A percentile compares a stretch with the other conserved stretches of the same genome.
Conservation (phyloP, 2,888 invertebrate genomes). For the Minunthozetes semirufus region DNA sequence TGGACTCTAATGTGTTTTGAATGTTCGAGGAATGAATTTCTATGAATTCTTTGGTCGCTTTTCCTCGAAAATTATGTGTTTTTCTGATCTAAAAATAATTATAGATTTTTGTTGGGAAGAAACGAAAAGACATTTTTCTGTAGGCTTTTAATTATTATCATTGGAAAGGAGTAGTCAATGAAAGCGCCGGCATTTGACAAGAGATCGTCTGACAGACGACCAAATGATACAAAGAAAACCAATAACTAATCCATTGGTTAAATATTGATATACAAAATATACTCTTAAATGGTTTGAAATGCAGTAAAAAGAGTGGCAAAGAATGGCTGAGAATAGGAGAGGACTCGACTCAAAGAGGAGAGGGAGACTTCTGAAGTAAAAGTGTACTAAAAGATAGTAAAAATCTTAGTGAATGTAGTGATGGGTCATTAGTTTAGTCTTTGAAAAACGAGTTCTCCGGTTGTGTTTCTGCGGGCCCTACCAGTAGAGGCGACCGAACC, state of each 20-base stretch:
- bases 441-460: not conserved
- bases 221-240: not conserved
- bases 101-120: too few relatives aligned
- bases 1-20: not conserved
- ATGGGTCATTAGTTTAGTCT: not conserved
- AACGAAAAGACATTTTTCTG: not conserved
- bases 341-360: too few relatives aligned
- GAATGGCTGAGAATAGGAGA: not conserved
- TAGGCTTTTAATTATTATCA: not conserved
- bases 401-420: not conserved
- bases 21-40: too few relatives aligned
- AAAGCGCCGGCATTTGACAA: not conserved
- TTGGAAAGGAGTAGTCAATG: not conserved
- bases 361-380: not conserved
- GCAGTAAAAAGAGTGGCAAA: not conserved
- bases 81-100: too few relatives aligned
- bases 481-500: not conserved
- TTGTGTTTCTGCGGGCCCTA: not conserved
- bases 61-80: not conserved
- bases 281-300: not conserved
- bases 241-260: not conserved
- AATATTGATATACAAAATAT: not conserved
- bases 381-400: not conserved
- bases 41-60: too few relatives aligned
- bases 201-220: not conserved